Evolutionary conservation across 2,888 invertebrate species (phyloP), one percentile per base, ranked within the genome.

Genomic region (Epinotia brunnichana): DNA sequence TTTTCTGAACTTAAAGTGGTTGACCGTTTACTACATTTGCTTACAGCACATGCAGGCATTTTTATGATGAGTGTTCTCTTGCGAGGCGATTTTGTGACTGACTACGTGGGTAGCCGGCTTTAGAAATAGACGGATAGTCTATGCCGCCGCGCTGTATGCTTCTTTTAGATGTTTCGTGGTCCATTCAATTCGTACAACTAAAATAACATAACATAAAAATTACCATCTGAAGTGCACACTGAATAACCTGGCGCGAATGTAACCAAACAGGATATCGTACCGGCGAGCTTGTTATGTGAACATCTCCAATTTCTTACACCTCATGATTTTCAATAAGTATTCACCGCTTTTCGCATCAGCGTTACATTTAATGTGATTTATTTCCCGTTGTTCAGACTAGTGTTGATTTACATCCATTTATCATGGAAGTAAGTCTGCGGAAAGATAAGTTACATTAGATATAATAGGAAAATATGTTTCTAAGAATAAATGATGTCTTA

Each of bases 241-340:
- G 51, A 59, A 48, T 57, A 67, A 48, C 60, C 17, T 3, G 39
- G 35, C 48, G 24, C 41, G 41, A 5, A 13, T n/a, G 51, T n/a
- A 41, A 39, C 17, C 69, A 19, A 63, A 70, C 70, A 57, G 56
- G 63, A 63, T 48, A 39, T 48, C 56, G 21, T 4, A n/a, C 56
- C 53, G 35, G 41, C 57, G 44, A 41, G 17, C 15, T 57, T 70
- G 70, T 70, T 70, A 64, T 70, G 63, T 81, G 85, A 84, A 85
- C 83, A 82, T 84, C 77, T 86, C 82, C 71, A 71, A 75, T 86
- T 81, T 74, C 84, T 70, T 84, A 80, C 82, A 84, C 82, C 75
- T 76, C 78, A 81, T n/a, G 80, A 83, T 81, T 76, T 76, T 73
- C 76, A 74, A 56, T 66, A 56, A 66, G 73, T 78, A 77, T 75